Evolutionary conservation across 2,888 invertebrate species (phyloP), one percentile per base, ranked within the genome.

Genomic region (Ophion obscuratus): DNA sequence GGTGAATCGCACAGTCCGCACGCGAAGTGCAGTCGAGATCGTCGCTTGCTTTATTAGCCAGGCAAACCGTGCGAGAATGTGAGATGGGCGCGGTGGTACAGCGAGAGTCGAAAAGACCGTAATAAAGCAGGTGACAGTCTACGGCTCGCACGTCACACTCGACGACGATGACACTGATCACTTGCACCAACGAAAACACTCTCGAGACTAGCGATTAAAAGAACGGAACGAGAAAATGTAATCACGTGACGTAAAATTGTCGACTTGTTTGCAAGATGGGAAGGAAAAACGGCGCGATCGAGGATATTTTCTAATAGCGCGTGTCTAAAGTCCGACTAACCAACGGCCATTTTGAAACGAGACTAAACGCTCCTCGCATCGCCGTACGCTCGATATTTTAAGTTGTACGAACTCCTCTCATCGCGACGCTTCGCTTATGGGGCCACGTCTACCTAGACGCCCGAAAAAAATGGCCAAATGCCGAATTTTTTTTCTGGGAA

Each of bases 311-410:
- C 78, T 57, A 7, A 47, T 71, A 79, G 62, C 75, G 59, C 64
- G 75, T 76, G 75, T 80, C 75, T 80, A 80, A 75, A 88, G 87
- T 85, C 88, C 88, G 90, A 90, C 91, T 91, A 91, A 91, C 88
- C 84, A 88, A 75, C 89, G 87, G 90, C 90, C 91, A 91, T 91
- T 88, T 91, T 91, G 90, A 87, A 88, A 87, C 85, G 81, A 87
- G 85, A 88, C 90, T 90, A 76, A 81, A 75, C 57, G 53, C 75
- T 70, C 66, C 36, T 80, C 71, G 4, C 53, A 36, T 80, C 64
- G 4, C 53, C 59, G 27, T 20, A 40, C 80, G 81, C 76, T 76
- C 81, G 75, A 81, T 81, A 76, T 76, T 70, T 81, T 76, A 64
- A 76, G 76, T 40, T 40, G 40, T 53, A 53, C 53, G 53, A 53